Base-by-base conservation (phyloP, 2,113 vertebrate species). In the Gobio gobio region DNA sequence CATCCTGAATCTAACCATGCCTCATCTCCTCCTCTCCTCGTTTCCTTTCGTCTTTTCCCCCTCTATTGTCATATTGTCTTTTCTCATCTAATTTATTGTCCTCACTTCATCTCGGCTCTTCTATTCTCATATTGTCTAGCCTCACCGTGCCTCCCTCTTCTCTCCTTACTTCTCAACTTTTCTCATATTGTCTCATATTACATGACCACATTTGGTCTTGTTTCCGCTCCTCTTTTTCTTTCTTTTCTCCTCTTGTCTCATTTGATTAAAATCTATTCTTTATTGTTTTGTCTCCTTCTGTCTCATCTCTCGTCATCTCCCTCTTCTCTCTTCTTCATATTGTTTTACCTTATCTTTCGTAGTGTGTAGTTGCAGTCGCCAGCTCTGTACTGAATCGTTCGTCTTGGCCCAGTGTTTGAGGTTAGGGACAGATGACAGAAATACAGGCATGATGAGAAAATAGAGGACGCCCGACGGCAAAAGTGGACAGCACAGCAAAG, bases 391-490 rank as follows among this genome's bases (percentile, higher is more conserved):
- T 90, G 90, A 89, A 83, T 89, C 87, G 88, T 82, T 88, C 88
- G 87, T 90, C 89, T 92, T 90, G 90, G 90, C 87, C 85, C 83
- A 72, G 87, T 80, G 86, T 78, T 87, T 78, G 90, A 89, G 90
- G 90, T 89, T 92, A 90, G 88, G 80, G 86, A 66, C 58, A 14
- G 59, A 85, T 78, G 75, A 83, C 56, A 76, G 70, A 58, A 63
- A 76, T 73, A 63, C 33, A 63, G 40, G 20, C 68, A 74, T 43
- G 70, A 82, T 45, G 40, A 81, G 72, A 51, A 54, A 82, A 20
- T 9, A 74, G 54, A 81, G 9, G 43, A 81, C 2, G 58, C 47
- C 12, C 26, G 43, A 51, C 43, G 33, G 80, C 54, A 82, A 70
- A 26, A 66, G 20, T 20, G 20, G 20, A 18, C 26, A 0, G 5